Evolutionary conservation across 2,797 vertebrate genomes (phyloP), one percentile per base, ranked within the genome.

Genomic region (Enteromius mattozi): DNA sequence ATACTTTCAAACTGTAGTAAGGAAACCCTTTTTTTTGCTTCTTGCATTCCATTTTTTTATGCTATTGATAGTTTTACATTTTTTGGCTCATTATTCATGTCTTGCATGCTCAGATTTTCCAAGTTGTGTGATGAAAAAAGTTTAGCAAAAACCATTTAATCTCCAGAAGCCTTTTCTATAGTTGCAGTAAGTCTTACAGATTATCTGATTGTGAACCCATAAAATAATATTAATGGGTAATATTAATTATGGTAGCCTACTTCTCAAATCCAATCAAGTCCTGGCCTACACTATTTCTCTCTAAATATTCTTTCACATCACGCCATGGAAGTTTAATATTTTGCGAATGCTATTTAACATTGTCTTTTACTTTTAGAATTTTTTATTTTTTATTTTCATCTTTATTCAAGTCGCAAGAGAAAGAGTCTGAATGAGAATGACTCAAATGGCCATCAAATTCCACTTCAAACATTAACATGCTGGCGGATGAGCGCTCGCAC

Each of bases 381-480:
- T 45, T 13, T 3, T 19, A 27, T 27, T 17, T 45, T 13, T 3
- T 19, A 37, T 66, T 66, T n/a, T 8, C n/a, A 59, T 66, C 1
- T 24, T 71, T 47, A n/a, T 71, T 27, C 6, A 71, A 17, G 3
- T 71, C 70, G 9, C 47, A 75, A 75, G 47, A 75, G 59, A 24
- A 61, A 27, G n/a, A 27, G 24, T 74, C 17, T 30, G 17, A 74
- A 21, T 51, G 27, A 35, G 16, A 74, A 74, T 35, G 17, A 35
- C 47, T 35, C 30, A 75, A 51, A 54, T 54, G 47, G 5, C 30
- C 47, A 35, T 75, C 17, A 54, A 35, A 30, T 17, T 75, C 30
- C 47, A 75, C 47, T 35, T 54, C 33, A 75, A 75, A 21, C 2
- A 75, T 75, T 75, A 35, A 54, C 71, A 75, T 74, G 17, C 17